Evolutionary conservation across 2,888 invertebrate genomes (phyloP), one percentile per base, ranked within the genome.

Genomic region (Cephus spinipes): DNA sequence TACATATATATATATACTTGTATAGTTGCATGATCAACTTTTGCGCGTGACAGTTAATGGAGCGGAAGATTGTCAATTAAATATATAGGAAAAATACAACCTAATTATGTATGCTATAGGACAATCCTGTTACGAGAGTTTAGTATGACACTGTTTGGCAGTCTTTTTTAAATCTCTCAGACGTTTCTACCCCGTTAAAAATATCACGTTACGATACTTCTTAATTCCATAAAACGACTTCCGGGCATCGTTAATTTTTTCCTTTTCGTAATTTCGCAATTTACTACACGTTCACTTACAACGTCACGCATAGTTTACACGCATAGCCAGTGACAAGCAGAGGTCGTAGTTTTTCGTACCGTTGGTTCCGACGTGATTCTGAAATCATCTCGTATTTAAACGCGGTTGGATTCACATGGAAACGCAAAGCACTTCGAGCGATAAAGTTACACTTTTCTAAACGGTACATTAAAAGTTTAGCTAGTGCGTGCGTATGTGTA

Each of bases 171-270:
- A 55, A 55, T 23, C 55, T 55, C 6, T 6, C 1, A 3, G 55
- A 55, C 3, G 55, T 23, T 9, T 23, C 9, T 55, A 3, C 23
- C 15, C 6, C 9, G 23, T 55, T 55, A 9, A 9, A 55, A 23
- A 9, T 83, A 85, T 85, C 83, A 83, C 35, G 81, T 81, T 81
- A 82, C 83, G 78, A 79, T 77, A 78, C 68, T 73, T 68, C 74
- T 80, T 82, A 82, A 84, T 85, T 84, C 83, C 82, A 83, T 79
- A 79, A 75, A 79, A 81, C 81, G 81, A 84, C 81, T 84, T 86
- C 82, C 85, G 82, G 83, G 23, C 55, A 23, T 55, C 23, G 55
- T 55, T 55, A 55, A 55, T 55, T 55, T 55, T 15, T 23, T 55
- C 2, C 55, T 55, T 23, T 23, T 15, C 23, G 9, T 55, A 55